Percentiles rank a stretch among this genome's conserved stretches.
Conservation (phyloP, 2,888 invertebrate genomes). For the Leptopilina drosophilae region DNA sequence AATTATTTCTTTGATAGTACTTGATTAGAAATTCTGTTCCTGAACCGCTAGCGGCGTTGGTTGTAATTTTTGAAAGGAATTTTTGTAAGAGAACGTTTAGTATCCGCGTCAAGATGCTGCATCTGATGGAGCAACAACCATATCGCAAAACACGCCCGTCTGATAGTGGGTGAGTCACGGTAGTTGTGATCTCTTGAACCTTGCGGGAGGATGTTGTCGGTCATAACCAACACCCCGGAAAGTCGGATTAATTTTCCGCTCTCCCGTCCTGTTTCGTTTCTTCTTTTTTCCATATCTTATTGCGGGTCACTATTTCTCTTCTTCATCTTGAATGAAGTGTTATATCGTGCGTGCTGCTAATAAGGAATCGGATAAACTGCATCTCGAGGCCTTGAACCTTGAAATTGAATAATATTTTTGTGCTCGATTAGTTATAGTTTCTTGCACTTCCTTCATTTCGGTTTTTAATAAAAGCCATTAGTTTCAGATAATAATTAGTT, state of each 20-base stretch:
- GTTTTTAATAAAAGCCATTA: not conserved
- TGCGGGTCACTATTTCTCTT: not conserved
- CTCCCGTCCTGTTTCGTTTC: constrained; percentile 11
- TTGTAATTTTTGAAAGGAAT: not conserved
- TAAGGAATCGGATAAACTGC: constrained; percentile 20
- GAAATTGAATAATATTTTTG: constrained; percentile 28
- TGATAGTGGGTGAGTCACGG: constrained; percentile 38
- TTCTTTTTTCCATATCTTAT: constrained; percentile 7
- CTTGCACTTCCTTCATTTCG: not conserved
- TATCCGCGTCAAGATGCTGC: constrained; percentile 8
- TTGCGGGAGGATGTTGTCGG: constrained; percentile 22
- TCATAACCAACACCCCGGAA: constrained; percentile 31
- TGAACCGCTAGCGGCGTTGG: too few relatives aligned
- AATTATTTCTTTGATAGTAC: too few relatives aligned
- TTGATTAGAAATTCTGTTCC: too few relatives aligned
- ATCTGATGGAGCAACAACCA: constrained; percentile 18
- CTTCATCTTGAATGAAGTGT: not conserved
- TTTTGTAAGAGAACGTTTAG: not conserved
- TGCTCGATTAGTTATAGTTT: not conserved
- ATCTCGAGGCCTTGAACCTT: constrained; percentile 30
- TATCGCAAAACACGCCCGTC: not conserved
- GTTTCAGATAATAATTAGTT: not conserved
- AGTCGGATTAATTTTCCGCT: constrained; percentile 32
- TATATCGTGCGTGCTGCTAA: constrained; percentile 27
- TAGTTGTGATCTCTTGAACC: constrained; percentile 19